Evolutionary conservation across 1,140 invertebrate species (phyloP), one percentile per base, ranked within the genome.

Genomic region (Triops longicaudatus): DNA sequence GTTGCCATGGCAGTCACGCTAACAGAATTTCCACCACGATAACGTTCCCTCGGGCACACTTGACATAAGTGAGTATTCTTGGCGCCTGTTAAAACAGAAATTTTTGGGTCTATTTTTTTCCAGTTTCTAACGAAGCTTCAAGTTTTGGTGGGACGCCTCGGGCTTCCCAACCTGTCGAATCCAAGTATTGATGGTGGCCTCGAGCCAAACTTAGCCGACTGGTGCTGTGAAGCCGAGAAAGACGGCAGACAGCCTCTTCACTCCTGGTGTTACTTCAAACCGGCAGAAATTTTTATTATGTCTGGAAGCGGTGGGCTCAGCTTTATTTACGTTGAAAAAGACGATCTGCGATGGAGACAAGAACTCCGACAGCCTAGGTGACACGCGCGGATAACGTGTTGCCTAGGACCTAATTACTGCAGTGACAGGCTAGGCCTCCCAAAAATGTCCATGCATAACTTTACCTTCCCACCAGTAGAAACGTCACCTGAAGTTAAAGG

Each of bases 101-200:
- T 14, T 63, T 63, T 2, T 63, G 50, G 14, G 17, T 63, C 50
- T 63, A 37, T 37, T 37, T 37, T 37, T 37, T 37, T 37, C 2
- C 31, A 37, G 2, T 63, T 63, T 63, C 22, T 63, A 63, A 63
- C 50, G 50, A 63, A 22, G 50, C 17, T n/a, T 6, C 5, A 63
- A 63, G 10, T 63, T 63, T 63, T 17, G 0, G 50, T 63, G 14
- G 11, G 22, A 22, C 50, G 10, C 50, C 50, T 63, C 22, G 14
- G 31, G 50, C 50, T 63, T 63, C 50, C 14, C 50, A 63, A 63
- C 50, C 50, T 63, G 50, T 63, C 50, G 50, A 63, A 63, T 63
- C n/a, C 50, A 63, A 63, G 50, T 63, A 63, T 63, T 63, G 50
- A 63, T 22, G 50, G 50, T 63, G 50, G 50, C 50, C 50, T 63